These are phyloP conservation scores for Platerodrilus igneus DNA, from an alignment of 2,888 invertebrate species.

Conservation along the genomic window DNA sequence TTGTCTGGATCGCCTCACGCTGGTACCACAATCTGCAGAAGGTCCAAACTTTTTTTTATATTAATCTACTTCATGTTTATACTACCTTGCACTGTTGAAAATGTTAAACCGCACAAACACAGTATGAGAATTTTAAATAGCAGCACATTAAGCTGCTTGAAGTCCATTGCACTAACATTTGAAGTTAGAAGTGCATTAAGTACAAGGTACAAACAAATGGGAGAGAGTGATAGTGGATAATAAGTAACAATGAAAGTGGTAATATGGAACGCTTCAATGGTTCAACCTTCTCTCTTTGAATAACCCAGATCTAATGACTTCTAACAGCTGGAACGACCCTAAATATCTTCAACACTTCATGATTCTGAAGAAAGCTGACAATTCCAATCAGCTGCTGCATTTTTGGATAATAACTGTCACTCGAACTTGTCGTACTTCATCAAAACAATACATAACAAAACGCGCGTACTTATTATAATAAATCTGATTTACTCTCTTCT, in stretches of 20 bases:
- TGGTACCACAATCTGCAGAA: conserved; percentile 63
- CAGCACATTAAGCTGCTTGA: conserved; percentile 33
- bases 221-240: conserved; percentile 42
- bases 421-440: too few relatives aligned
- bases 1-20: conserved; percentile 58
- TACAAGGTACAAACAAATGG: conserved; percentile 23
- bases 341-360: too few relatives aligned
- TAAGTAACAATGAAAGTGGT: conserved; percentile 45
- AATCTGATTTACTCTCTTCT: conserved; percentile 15
- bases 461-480: too few relatives aligned
- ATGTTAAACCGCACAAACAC: conserved; percentile 40
- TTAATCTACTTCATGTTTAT: conserved; percentile 9
- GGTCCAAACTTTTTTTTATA: conserved; percentile 9
- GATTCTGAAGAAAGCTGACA: too few relatives aligned
- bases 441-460: too few relatives aligned
- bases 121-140: conserved; percentile 35
- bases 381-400: too few relatives aligned
- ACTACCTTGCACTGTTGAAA: conserved; percentile 41
- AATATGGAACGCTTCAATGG: conserved; percentile 28
- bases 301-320: too few relatives aligned
- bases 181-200: conserved; percentile 23
- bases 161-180: conserved; percentile 40
- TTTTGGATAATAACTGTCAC: too few relatives aligned
- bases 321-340: too few relatives aligned
- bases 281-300: conserved; percentile 35